Evolutionary conservation across 2,113 vertebrate species (phyloP).

Genomic region (Actenoides lindsayi): DNA sequence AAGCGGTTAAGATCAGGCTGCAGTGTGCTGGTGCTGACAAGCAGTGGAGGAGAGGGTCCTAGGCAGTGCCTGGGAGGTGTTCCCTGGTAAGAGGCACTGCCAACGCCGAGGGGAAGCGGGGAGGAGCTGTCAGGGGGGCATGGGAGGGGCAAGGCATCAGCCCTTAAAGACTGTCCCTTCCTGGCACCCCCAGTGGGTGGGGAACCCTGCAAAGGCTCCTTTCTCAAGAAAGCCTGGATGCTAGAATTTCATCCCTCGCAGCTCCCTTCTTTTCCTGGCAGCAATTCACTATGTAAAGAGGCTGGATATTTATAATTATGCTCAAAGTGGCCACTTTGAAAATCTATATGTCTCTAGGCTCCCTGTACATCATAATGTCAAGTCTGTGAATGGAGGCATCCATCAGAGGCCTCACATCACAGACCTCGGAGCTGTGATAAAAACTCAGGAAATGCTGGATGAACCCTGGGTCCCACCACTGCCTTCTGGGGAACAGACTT

Average conservation of each 20-base stretch:
- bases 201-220: background rate
- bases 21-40: background rate
- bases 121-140: background rate
- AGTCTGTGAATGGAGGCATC: constrained; percentile 77
- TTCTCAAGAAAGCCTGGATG: constrained; percentile 14
- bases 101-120: background rate
- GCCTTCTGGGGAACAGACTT: background rate
- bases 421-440: constrained; percentile 69
- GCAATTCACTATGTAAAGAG: constrained; percentile 66
- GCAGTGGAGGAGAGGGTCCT: constrained; percentile 28
- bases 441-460: constrained; percentile 38
- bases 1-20: constrained; percentile 37
- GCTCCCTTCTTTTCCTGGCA: constrained; percentile 56
- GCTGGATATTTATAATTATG: constrained; percentile 77
- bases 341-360: constrained; percentile 83
- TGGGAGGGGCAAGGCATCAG: background rate
- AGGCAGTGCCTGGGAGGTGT: background rate
- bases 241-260: constrained; percentile 18
- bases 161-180: background rate
- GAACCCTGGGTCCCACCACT: background rate
- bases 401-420: constrained; percentile 77
- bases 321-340: constrained; percentile 79
- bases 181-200: background rate
- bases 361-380: constrained; percentile 86
- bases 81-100: background rate